Evolutionary conservation across 2,113 vertebrate genomes (phyloP), one percentile per base, ranked within the genome.

Genomic region (Platichthys flesus): DNA sequence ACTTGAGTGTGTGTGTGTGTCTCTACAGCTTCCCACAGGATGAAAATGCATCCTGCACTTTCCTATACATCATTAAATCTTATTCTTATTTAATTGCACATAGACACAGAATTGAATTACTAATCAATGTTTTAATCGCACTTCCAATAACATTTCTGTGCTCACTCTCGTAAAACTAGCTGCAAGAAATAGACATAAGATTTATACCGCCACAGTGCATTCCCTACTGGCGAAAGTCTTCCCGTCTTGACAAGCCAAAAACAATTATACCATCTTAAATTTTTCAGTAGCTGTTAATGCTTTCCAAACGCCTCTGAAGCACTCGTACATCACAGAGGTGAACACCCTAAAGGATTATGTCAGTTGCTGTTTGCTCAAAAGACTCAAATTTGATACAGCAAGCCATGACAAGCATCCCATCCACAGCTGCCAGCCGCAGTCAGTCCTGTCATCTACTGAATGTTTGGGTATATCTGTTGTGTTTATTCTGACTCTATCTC

Each of bases 381-480:
- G 26, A 63, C 54, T 84, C 66, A 82, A 68, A 88, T 77, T 81
- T 69, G 83, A 87, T 81, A 73, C 51, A 63, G 54, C 70, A 67
- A 85, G 84, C 55, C 72, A 35, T 75, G 82, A 82, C 84, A 76
- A 75, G 82, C 56, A 68, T 69, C 78, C 73, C 79, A 81, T 79
- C 84, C 81, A 79, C 70, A 78, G 74, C 69, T 87, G 82, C 86
- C 86, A 84, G 81, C 54, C 81, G 59, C 80, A 86, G 74, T 83
- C 81, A 78, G 59, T 69, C 67, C 71, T 84, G 80, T 80, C 85
- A 77, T 78, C 80, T 68, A 23, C 31, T 74, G 57, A 87, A 88
- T 69, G 85, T 76, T 88, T 91, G 85, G 35, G n/a, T 73, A 74
- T 84, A 86, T 88, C 69, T 90, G 87, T 75, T 83, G 81, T 85